Evolutionary conservation across 2,888 invertebrate genomes (phyloP).

Genomic region (Bedellia somnulentella): DNA sequence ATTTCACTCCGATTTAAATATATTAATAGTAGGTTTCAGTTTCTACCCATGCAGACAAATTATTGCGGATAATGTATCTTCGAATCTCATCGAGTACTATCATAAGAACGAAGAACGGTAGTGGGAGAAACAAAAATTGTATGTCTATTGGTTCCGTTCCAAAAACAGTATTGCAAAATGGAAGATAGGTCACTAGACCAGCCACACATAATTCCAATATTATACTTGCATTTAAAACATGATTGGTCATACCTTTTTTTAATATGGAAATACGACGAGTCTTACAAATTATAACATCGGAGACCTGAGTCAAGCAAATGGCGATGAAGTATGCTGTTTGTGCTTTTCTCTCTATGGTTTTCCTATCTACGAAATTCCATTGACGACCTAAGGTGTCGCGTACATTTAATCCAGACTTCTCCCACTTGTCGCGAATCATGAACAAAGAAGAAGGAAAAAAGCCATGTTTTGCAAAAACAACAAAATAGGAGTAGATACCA

Average conservation of each 20-base stretch:
- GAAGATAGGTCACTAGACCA: slow-evolving; percentile 67
- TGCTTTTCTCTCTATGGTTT: slow-evolving; percentile 70
- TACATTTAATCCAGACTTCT: slow-evolving; percentile 61
- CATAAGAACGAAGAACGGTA: slow-evolving; percentile 75
- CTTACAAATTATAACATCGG: slow-evolving; percentile 78
- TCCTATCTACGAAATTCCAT: slow-evolving; percentile 72
- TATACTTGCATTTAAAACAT: slow-evolving; percentile 64
- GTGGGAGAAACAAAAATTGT: slow-evolving; percentile 70
- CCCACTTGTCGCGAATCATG: slow-evolving; percentile 74
- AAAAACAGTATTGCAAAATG: slow-evolving; percentile 67
- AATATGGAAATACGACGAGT: slow-evolving; percentile 73
- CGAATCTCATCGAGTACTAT: slow-evolving; percentile 74
- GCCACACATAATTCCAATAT: slow-evolving; percentile 67
- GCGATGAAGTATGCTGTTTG: slow-evolving; percentile 81
- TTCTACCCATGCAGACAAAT: slow-evolving; percentile 71
- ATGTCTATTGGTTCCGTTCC: slow-evolving; percentile 70
- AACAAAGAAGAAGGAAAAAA: slow-evolving; percentile 70
- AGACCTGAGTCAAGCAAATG: slow-evolving; percentile 76
- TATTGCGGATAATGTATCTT: slow-evolving; percentile 67
- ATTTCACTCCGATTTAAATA: background rate
- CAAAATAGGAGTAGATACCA: slow-evolving; percentile 78
- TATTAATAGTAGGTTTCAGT: slow-evolving; percentile 72
- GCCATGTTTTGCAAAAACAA: slow-evolving; percentile 77
- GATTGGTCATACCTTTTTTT: slow-evolving; percentile 76
- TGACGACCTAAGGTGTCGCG: slow-evolving; percentile 74